phyloP scores from a whole-genome alignment of 1,140 invertebrate genomes.

The Brevipalpus yothersi region DNA sequence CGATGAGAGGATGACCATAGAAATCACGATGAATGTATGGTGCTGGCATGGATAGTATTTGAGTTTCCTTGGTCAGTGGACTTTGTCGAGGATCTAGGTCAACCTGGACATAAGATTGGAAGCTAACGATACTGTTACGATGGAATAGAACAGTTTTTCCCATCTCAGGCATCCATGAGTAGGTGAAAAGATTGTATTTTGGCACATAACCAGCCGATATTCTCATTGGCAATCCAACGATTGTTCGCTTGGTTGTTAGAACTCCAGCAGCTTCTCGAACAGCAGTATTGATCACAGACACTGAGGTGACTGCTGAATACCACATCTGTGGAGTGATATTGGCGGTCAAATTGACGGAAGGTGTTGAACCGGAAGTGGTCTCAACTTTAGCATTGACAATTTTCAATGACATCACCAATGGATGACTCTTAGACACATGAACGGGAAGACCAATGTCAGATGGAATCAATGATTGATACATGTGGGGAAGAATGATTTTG shows the following conservation, averaged over 20 bases:
- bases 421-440: neutral
- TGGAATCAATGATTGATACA: neutral
- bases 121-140: too few species aligned
- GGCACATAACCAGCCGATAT: neutral
- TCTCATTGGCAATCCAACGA: constrained; percentile 7
- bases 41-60: too few species aligned
- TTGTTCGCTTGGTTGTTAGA: constrained; percentile 5
- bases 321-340: neutral
- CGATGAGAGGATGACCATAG: too few species aligned
- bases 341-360: neutral
- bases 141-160: constrained; percentile 5
- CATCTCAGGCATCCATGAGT: constrained; percentile 5
- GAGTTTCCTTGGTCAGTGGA: too few species aligned
- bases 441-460: neutral
- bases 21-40: too few species aligned
- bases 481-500: neutral
- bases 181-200: constrained; percentile 8
- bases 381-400: neutral
- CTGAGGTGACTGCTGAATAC: neutral
- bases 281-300: neutral
- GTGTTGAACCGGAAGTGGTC: neutral
- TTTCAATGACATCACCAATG: neutral
- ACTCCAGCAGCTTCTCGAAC: constrained; percentile 2
- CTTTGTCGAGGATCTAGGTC: too few species aligned
- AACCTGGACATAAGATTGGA: too few species aligned